Evolutionary conservation across 2,888 invertebrate genomes (phyloP).

Genomic region (Cheilosia impressa): DNA sequence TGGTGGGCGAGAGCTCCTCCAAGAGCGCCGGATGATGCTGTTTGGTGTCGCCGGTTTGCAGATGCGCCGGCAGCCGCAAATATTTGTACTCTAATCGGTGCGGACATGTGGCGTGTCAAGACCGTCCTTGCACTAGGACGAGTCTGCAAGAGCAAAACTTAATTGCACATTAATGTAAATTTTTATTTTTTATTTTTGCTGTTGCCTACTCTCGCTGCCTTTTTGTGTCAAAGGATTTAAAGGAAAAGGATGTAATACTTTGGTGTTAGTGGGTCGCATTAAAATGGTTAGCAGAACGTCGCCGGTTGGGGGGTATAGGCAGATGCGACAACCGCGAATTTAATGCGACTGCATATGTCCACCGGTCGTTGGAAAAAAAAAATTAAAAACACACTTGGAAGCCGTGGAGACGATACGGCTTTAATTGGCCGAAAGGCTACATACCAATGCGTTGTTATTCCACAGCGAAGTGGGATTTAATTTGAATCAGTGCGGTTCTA

Average conservation of each 20-base stretch:
- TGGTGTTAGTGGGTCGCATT: constrained; percentile 35
- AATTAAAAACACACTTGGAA: neutral
- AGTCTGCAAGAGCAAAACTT: constrained; percentile 32
- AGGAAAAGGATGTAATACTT: constrained; percentile 52
- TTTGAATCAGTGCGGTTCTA: constrained; percentile 55
- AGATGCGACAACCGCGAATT: constrained; percentile 30
- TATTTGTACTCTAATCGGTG: constrained; percentile 67
- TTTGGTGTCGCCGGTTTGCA: constrained; percentile 20
- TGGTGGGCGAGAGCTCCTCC: constrained; percentile 45
- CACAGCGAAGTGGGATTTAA: constrained; percentile 50
- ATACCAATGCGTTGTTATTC: constrained; percentile 51
- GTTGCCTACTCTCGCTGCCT: neutral
- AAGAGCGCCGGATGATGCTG: constrained; percentile 13
- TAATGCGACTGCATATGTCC: neutral
- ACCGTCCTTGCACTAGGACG: constrained; percentile 28
- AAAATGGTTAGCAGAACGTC: constrained; percentile 6
- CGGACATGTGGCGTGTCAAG: constrained; percentile 57
- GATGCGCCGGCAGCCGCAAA: constrained; percentile 62
- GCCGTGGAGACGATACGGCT: constrained; percentile 13
- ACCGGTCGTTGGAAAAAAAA: neutral
- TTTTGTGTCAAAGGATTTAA: constrained; percentile 45
- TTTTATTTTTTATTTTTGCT: constrained; percentile 5
- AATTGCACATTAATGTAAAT: constrained; percentile 49
- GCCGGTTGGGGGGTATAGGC: neutral
- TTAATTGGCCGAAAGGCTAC: constrained; percentile 61